Percentiles rank a stretch among this genome's conserved stretches.
Evolutionary conservation across 1,140 invertebrate species (phyloP).

Genomic region (Pantala flavescens): DNA sequence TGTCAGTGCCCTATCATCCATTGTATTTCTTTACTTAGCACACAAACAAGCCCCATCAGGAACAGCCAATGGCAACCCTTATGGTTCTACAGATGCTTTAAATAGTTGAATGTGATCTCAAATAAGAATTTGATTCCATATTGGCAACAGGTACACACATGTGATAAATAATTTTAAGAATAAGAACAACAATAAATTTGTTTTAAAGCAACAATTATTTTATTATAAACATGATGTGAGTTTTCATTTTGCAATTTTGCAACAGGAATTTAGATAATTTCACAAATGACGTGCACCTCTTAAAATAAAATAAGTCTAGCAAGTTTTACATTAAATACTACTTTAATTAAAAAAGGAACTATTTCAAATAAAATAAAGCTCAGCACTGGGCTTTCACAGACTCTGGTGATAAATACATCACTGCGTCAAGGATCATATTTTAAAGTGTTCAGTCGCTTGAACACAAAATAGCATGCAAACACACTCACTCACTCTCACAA

Average conservation of each 20-base stretch:
- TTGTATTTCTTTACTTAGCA: conserved; percentile 89
- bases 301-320: not conserved
- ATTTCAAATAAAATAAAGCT: not conserved
- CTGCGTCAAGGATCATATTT: too few relatives aligned
- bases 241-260: not conserved
- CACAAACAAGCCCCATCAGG: conserved; percentile 67
- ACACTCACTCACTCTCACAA: not conserved
- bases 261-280: not conserved
- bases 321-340: conserved; percentile 3
- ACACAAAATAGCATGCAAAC: not conserved
- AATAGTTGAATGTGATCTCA: not conserved
- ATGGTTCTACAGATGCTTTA: too few relatives aligned
- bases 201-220: not conserved
- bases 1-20: conserved; percentile 90
- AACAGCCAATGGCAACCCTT: not conserved
- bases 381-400: too few relatives aligned
- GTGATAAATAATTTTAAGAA: not conserved
- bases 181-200: too few relatives aligned
- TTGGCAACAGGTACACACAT: not conserved
- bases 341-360: not conserved
- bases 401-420: too few relatives aligned
- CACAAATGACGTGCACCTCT: not conserved
- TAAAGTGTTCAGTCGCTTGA: not conserved
- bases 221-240: not conserved
- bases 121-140: not conserved